Evolutionary conservation across 2,888 invertebrate species (phyloP).

Genomic region (Drosophila cyrtoloma): DNA sequence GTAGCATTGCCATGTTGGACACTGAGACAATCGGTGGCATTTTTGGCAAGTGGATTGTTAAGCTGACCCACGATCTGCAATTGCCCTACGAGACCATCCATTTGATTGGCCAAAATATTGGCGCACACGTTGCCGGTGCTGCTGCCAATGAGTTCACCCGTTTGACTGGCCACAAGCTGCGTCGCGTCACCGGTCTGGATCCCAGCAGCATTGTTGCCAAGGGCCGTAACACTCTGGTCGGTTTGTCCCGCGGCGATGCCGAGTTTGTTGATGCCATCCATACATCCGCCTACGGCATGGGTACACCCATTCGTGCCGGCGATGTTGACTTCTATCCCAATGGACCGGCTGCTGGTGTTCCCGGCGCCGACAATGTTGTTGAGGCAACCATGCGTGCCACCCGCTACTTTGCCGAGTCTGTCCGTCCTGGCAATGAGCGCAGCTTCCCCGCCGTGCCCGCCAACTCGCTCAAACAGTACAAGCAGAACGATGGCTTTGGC

Average conservation of each 20-base stretch:
- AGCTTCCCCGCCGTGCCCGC: slow-evolving; percentile 83
- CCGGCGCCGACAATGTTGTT: slow-evolving; percentile 80
- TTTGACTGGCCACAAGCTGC: slow-evolving; percentile 78
- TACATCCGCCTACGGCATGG: slow-evolving; percentile 80
- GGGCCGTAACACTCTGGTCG: slow-evolving; percentile 63
- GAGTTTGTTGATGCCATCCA: slow-evolving; percentile 84
- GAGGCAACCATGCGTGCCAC: slow-evolving; percentile 82
- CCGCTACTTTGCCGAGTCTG: slow-evolving; percentile 84
- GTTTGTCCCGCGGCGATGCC: slow-evolving; percentile 83
- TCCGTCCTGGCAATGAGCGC: slow-evolving; percentile 82
- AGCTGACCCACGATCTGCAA: slow-evolving; percentile 61
- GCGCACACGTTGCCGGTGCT: slow-evolving; percentile 83
- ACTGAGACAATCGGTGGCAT: slow-evolving; percentile 69
- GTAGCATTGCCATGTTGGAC: slow-evolving; percentile 71
- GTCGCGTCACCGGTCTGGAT: slow-evolving; percentile 83
- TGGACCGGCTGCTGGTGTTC: slow-evolving; percentile 73
- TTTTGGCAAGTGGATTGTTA: slow-evolving; percentile 77
- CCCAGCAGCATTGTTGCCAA: slow-evolving; percentile 77
- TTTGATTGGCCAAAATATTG: slow-evolving; percentile 80
- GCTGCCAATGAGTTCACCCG: slow-evolving; percentile 80
- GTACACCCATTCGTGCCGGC: slow-evolving; percentile 71
- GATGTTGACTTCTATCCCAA: slow-evolving; percentile 85
- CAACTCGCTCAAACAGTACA: slow-evolving; percentile 79
- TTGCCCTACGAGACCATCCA: slow-evolving; percentile 79
- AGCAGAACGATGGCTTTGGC: slow-evolving; percentile 78